phyloP scores from a whole-genome alignment of 2,113 vertebrate genomes.

The Lepidothrix coronata region DNA sequence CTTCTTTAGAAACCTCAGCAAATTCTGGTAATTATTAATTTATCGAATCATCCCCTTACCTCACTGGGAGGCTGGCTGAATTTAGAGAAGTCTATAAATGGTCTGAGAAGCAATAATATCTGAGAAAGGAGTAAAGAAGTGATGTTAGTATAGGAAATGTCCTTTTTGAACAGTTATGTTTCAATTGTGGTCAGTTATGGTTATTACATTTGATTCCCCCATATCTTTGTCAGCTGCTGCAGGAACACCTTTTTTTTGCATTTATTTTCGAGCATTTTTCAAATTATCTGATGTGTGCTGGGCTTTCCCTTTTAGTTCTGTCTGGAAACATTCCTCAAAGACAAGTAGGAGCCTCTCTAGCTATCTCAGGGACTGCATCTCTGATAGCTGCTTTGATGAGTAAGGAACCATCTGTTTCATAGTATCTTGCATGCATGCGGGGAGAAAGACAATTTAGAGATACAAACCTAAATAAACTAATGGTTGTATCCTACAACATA shows the following conservation, averaged over 20 bases:
- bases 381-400: not conserved
- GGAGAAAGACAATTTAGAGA: not conserved
- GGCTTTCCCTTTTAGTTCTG: not conserved
- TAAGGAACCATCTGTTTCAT: not conserved
- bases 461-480: not conserved
- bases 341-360: not conserved
- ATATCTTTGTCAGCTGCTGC: not conserved
- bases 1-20: not conserved
- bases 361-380: not conserved
- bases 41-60: not conserved
- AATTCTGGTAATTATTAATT: not conserved
- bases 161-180: not conserved
- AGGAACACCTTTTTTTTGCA: not conserved
- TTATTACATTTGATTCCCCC: not conserved
- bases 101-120: not conserved
- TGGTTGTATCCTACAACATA: not conserved
- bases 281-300: not conserved
- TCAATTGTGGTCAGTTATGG: not conserved
- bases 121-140: not conserved
- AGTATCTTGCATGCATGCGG: not conserved
- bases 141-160: not conserved
- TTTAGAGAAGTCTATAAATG: not conserved
- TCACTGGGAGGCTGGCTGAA: not conserved
- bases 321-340: not conserved
- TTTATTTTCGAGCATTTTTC: not conserved